A percentile compares a stretch with the other conserved stretches of the same genome.
These are phyloP conservation scores for Tetramorium simillimum DNA, from an alignment of 1,140 invertebrate genomes.

Conservation along the genomic window DNA sequence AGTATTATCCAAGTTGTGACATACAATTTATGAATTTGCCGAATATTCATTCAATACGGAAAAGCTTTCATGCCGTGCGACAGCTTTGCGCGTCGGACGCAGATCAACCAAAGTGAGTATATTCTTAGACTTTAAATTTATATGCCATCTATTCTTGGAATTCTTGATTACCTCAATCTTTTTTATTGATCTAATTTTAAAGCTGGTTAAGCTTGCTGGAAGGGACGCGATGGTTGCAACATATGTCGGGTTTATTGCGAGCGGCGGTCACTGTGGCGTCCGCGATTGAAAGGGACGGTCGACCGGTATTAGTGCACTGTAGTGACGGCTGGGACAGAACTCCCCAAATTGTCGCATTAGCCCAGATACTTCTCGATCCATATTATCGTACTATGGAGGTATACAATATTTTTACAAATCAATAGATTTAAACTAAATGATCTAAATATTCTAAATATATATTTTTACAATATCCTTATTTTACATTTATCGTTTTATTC, in stretches of 20 bases:
- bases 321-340: slow-evolving; percentile 99
- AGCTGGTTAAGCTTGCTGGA: slow-evolving; percentile 96
- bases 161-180: background rate
- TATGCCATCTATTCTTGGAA: background rate
- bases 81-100: slow-evolving; percentile 91
- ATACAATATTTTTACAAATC: slow-evolving; percentile 35
- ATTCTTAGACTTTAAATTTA: background rate
- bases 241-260: slow-evolving; percentile 93
- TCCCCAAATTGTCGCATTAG: slow-evolving; percentile 96
- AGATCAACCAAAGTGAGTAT: slow-evolving; percentile 91
- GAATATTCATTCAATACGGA: slow-evolving; percentile 98
- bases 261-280: slow-evolving; percentile 92
- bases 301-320: slow-evolving; percentile 97
- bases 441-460: background rate
- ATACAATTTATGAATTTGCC: slow-evolving; percentile 98
- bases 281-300: slow-evolving; percentile 92
- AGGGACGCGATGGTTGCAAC: slow-evolving; percentile 95
- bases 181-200: slow-evolving; percentile 68
- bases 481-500: slow-evolving; percentile 36
- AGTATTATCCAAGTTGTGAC: slow-evolving; percentile 97
- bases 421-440: background rate
- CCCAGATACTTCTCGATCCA: slow-evolving; percentile 96
- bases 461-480: background rate
- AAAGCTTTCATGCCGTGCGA: slow-evolving; percentile 92
- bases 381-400: slow-evolving; percentile 97